These are phyloP conservation scores for Melanotaenia maccullochi DNA, from an alignment of 2,797 vertebrate species.

Conservation along the genomic window DNA sequence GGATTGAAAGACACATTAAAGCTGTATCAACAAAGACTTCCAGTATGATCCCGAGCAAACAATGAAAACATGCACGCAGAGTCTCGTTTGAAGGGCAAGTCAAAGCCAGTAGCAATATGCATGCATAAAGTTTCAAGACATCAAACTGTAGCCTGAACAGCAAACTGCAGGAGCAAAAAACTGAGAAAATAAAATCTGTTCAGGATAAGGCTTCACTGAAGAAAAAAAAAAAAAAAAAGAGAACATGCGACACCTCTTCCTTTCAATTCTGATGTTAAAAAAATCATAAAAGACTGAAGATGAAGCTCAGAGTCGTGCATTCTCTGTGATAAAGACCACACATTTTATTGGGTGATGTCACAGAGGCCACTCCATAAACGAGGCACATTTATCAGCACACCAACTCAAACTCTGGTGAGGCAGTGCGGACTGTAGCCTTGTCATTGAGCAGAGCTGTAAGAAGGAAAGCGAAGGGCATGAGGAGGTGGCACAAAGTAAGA, in stretches of 20 bases:
- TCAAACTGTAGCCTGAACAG: slow-evolving; percentile 13
- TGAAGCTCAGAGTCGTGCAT: slow-evolving; percentile 37
- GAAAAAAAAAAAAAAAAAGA: background rate
- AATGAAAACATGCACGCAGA: slow-evolving; percentile 35
- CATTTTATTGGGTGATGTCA: slow-evolving; percentile 51
- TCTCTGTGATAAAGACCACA: slow-evolving; percentile 45
- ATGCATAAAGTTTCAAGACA: slow-evolving; percentile 24
- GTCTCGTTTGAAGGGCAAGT: slow-evolving; percentile 43
- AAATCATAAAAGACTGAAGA: slow-evolving; percentile 9
- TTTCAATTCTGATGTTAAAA: slow-evolving; percentile 13
- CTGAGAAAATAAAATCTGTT: slow-evolving; percentile 32
- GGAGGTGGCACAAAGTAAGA: slow-evolving; percentile 55
- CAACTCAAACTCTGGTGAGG: slow-evolving; percentile 63
- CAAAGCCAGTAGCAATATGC: slow-evolving; percentile 18
- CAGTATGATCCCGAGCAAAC: slow-evolving; percentile 43
- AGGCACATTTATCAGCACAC: slow-evolving; percentile 66
- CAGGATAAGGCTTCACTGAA: slow-evolving; percentile 13
- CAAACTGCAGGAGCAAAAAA: background rate
- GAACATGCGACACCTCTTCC: too few species aligned
- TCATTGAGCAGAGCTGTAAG: slow-evolving; percentile 55
- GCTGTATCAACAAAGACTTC: slow-evolving; percentile 59
- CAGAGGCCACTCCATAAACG: slow-evolving; percentile 47
- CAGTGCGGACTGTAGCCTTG: slow-evolving; percentile 67
- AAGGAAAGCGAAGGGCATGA: slow-evolving; percentile 41
- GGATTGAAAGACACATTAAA: slow-evolving; percentile 53